Conservation (phyloP, 2,797 vertebrate genomes). For the Phoxinus dragarum region DNA sequence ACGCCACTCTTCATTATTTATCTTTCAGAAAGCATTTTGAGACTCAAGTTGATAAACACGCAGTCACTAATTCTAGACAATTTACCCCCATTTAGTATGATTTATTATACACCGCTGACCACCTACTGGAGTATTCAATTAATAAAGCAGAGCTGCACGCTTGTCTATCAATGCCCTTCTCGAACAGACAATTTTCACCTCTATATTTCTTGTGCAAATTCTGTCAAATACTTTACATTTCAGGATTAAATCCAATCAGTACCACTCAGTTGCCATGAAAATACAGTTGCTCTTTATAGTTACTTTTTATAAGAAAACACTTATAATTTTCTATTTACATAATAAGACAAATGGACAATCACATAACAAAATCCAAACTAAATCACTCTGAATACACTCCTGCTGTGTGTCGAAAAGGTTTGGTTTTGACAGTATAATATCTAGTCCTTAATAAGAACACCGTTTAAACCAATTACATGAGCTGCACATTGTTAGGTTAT, state of each 20-base stretch:
- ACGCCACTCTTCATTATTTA: slow-evolving; percentile 53
- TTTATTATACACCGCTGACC: slow-evolving; percentile 57
- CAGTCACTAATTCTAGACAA: slow-evolving; percentile 42
- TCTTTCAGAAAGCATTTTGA: slow-evolving; percentile 47
- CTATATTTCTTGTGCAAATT: not conserved
- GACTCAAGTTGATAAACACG: slow-evolving; percentile 23
- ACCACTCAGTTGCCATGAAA: not conserved
- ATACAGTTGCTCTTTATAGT: not conserved
- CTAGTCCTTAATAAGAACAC: not conserved
- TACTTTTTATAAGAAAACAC: not conserved
- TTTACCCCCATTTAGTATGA: slow-evolving; percentile 55
- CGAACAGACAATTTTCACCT: slow-evolving; percentile 11
- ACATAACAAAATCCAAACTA: not conserved
- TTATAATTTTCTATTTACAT: not conserved
- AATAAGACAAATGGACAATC: not conserved
- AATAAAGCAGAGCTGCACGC: slow-evolving; percentile 32
- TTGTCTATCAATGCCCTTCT: slow-evolving; percentile 39
- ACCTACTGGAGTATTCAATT: slow-evolving; percentile 52
- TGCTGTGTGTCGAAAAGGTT: not conserved
- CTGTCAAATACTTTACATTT: not conserved
- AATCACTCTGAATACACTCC: not conserved
- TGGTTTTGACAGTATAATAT: not conserved
- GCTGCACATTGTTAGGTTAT: not conserved
- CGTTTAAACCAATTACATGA: not conserved
- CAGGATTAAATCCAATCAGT: not conserved